These are phyloP conservation scores for Bovichtus variegatus DNA, from an alignment of 2,797 vertebrate genomes.

Conservation along the genomic window DNA sequence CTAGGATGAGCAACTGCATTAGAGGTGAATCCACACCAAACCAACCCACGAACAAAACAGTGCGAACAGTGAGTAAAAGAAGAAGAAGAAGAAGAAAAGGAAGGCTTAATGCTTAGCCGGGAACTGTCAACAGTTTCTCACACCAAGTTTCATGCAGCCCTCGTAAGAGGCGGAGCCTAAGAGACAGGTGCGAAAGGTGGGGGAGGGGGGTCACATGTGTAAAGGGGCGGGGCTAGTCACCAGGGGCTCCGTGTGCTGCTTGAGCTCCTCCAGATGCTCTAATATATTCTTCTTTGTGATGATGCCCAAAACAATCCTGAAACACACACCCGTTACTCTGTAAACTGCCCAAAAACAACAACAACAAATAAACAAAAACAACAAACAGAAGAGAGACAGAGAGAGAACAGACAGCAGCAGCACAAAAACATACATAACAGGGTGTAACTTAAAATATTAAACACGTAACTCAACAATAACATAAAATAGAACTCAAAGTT, in stretches of 20 bases:
- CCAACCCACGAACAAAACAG: slow-evolving; percentile 37
- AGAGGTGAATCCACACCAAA: slow-evolving; percentile 55
- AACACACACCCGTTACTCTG: slow-evolving; percentile 98
- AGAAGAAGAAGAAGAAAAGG: not conserved
- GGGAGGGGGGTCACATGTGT: slow-evolving; percentile 87
- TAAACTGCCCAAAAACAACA: slow-evolving; percentile 71
- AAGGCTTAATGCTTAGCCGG: slow-evolving; percentile 39
- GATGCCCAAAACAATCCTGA: slow-evolving; percentile 99
- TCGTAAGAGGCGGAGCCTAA: slow-evolving; percentile 86
- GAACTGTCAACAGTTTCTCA: slow-evolving; percentile 74
- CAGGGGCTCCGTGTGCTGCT: slow-evolving; percentile 96
- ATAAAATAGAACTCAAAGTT: slow-evolving; percentile 26
- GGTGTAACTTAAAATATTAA: slow-evolving; percentile 54
- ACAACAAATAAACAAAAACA: slow-evolving; percentile 67
- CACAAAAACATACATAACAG: slow-evolving; percentile 71
- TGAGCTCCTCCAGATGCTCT: slow-evolving; percentile 99
- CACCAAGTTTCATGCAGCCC: slow-evolving; percentile 92
- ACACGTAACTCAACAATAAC: slow-evolving; percentile 39
- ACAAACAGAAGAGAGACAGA: slow-evolving; percentile 55
- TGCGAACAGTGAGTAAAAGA: slow-evolving; percentile 26
- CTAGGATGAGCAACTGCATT: slow-evolving; percentile 11
- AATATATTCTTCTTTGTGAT: slow-evolving; percentile 99
- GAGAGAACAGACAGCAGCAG: slow-evolving; percentile 71
- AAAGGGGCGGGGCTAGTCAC: slow-evolving; percentile 94
- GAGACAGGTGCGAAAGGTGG: slow-evolving; percentile 78